Evolutionary conservation across 2,888 invertebrate genomes (phyloP), one percentile per base, ranked within the genome.

Genomic region (Lycophotia porphyrea): DNA sequence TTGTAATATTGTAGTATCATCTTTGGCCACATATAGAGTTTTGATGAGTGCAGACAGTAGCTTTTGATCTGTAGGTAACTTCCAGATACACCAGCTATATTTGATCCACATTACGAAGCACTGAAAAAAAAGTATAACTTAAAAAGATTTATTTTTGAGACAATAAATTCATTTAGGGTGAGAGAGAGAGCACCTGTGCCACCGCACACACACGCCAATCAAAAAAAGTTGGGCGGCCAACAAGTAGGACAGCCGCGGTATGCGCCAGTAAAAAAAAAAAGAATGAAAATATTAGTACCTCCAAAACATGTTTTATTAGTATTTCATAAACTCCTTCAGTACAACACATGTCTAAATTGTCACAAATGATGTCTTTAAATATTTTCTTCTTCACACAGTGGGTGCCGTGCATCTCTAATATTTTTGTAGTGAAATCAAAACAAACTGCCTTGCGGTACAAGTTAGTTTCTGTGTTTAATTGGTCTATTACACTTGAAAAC

Each of bases 71-170:
- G 89, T 82, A 11, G 88, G 84, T 11, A 94, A 83, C 75, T 89
- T 91, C 95, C 95, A 96, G 18, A 91, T 88, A 74, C 94, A 94
- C 96, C 96, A 96, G 80, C 94, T 94, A 80, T 95, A 89, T 76
- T 88, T 93, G 27, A 94, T 88, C 96, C 96, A 96, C 77, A 87
- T 91, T 83, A 93, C 87, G 2, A 95, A 88, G 80, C 94, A 94
- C 96, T 96, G 92, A 70, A 94, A 94, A 21, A 52, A 61, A 44
- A 73, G 1, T 8, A 31, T 27, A 58, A 18, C 27, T 21, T 58
- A 31, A 5, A 7, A 9, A 58, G 8, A 31, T 58, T 18, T 21
- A 21, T 58, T 31, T 21, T 58, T 27, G 15, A n/a, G n/a, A n/a
- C n/a, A n/a, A n/a, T n/a, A n/a, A n/a, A n/a, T n/a, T n/a, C n/a